phyloP scores from a whole-genome alignment of 2,113 vertebrate species.

The Syngnathus floridae region DNA sequence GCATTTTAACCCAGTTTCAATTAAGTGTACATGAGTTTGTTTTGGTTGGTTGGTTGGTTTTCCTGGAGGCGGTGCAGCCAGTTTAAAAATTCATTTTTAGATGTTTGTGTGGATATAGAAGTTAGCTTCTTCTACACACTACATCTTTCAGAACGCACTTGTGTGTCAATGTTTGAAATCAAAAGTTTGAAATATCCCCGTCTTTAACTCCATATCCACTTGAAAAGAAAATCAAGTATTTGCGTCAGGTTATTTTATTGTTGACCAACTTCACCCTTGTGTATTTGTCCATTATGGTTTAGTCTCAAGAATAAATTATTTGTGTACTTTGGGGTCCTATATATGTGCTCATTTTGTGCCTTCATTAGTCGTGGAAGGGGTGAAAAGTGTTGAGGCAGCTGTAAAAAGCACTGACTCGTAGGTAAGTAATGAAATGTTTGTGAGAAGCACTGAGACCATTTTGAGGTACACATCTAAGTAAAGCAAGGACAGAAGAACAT shows the following conservation, averaged over 20 bases:
- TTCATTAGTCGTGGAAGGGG: slow-evolving; percentile 61
- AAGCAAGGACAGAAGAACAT: slow-evolving; percentile 60
- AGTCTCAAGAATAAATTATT: slow-evolving; percentile 70
- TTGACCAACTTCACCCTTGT: slow-evolving; percentile 47
- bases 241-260: slow-evolving; percentile 42
- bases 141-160: slow-evolving; percentile 44
- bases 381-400: slow-evolving; percentile 49
- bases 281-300: slow-evolving; percentile 54
- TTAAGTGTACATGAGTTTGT: slow-evolving; percentile 25
- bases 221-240: slow-evolving; percentile 27
- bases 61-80: neutral
- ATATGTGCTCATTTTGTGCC: slow-evolving; percentile 74
- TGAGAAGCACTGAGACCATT: slow-evolving; percentile 64
- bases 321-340: slow-evolving; percentile 64
- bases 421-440: slow-evolving; percentile 46
- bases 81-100: slow-evolving; percentile 14
- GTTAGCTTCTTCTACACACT: slow-evolving; percentile 34
- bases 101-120: slow-evolving; percentile 17
- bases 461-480: slow-evolving; percentile 59
- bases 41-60: slow-evolving; percentile 9
- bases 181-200: slow-evolving; percentile 51
- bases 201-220: slow-evolving; percentile 42
- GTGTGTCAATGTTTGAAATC: slow-evolving; percentile 32
- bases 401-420: slow-evolving; percentile 43
- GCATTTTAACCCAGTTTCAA: slow-evolving; percentile 59